Percentiles rank a stretch among this genome's conserved stretches.
These are phyloP conservation scores for Chelon auratus DNA, from an alignment of 2,797 vertebrate species.

Conservation along the genomic window DNA sequence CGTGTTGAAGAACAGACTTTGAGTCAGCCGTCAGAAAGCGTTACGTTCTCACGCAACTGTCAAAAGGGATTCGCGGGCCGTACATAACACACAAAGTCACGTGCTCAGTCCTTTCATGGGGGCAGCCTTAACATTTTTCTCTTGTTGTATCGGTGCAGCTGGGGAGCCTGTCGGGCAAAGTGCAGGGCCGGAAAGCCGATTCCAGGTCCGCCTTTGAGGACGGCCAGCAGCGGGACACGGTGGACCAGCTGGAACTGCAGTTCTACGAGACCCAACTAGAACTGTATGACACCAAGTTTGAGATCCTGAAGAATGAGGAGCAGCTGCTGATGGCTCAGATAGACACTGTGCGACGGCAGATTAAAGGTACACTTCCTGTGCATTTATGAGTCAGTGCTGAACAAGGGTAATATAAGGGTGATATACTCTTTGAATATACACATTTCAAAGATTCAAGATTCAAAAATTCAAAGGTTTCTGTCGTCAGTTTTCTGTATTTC, in stretches of 20 bases:
- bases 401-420: too few relatives aligned
- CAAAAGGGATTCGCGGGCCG: not conserved
- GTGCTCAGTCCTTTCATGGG: not conserved
- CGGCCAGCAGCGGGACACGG: conserved; percentile 56
- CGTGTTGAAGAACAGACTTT: conserved; percentile 14
- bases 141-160: conserved; percentile 79
- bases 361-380: conserved; percentile 85
- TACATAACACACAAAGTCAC: not conserved
- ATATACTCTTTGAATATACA: too few relatives aligned
- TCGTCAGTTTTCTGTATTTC: too few relatives aligned
- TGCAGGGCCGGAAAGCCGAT: conserved; percentile 26
- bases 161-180: conserved; percentile 76
- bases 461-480: too few relatives aligned
- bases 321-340: conserved; percentile 90
- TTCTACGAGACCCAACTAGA: conserved; percentile 95
- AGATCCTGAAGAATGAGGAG: conserved; percentile 94
- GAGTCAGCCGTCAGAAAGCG: conserved; percentile 17
- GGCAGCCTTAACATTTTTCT: not conserved
- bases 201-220: conserved; percentile 27
- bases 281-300: conserved; percentile 91
- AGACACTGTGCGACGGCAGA: conserved; percentile 89
- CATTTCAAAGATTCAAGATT: too few relatives aligned
- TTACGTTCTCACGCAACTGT: not conserved
- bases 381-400: not conserved
- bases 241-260: conserved; percentile 91